Evolutionary conservation across 2,888 invertebrate genomes (phyloP), one percentile per base, ranked within the genome.

Genomic region (Epirrita christyi): DNA sequence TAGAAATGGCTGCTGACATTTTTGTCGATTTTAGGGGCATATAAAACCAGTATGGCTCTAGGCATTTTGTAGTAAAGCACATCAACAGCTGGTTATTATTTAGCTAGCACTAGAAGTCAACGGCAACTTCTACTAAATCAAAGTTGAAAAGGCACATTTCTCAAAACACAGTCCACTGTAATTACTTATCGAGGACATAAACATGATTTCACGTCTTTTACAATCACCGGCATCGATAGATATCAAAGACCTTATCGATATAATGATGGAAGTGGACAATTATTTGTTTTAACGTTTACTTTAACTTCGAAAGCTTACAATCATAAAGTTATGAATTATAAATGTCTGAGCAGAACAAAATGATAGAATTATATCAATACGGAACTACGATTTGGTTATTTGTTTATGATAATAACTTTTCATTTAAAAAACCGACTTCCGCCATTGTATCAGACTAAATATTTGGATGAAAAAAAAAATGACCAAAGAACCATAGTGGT

Each of bases 151-250:
- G 29, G 37, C 9, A 27, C 43, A 49, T 43, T 52, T 54, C 48
- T 46, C 48, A 57, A 29, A 59, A 47, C 14, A 7, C 43, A 55
- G 36, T 48, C 29, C 48, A 51, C 44, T 51, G 48, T 49, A 52
- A 59, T 59, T 59, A 61, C 42, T 55, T 48, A 37, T 36, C 55
- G 47, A 46, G 59, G 40, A 29, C 55, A 61, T 55, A 56, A 57
- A 59, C 63, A 66, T 55, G 57, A 49, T 63, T 61, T 50, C 56
- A 42, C 55, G 61, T 59, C 59, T 58, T 48, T 58, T 66, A 61
- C 55, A 58, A 61, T 60, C 63, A 52, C 64, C 54, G 51, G 52
- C 47, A 47, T 38, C 52, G 52, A 53, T 59, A 59, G 50, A 59
- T 59, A 61, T 57, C 55, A 59, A 48, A 63, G 48, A 58, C 58